Base-by-base conservation (phyloP, 2,797 vertebrate genomes). In the Dicrostonyx torquatus region DNA sequence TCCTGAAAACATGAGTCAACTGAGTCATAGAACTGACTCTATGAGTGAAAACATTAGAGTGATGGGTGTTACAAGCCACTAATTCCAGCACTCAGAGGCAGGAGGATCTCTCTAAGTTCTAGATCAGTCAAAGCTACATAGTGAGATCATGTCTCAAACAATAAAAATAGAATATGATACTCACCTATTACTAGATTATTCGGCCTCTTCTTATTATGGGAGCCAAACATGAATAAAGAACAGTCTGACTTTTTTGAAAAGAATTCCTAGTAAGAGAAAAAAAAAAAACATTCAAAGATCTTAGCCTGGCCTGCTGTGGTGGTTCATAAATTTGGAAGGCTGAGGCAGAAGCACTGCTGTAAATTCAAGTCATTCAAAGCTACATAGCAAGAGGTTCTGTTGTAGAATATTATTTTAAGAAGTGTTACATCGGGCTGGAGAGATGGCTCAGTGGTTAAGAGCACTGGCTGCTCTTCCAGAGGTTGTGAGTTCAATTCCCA, bases 161-260 rank as follows among this genome's bases (percentile, higher is more conserved):
- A 84, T 22, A 83, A 29, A 29, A 11, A 29, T 17, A 43, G 40
- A 79, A 94, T 11, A 80, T 31, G n/a, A 79, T 29, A 87, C 97
- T 98, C 98, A 99, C 99, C 99, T 98, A 99, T 99, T 93, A 99
- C 98, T 43, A 99, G 96, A 96, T 99, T 99, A 97, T 99, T 99
- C 77, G 99, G 99, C 13, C 99, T 97, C 97, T 99, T 99, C 98
- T 99, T 99, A 98, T 99, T 99, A 98, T 99, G 99, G 45, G 99
- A 99, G 18, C 99, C 99, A 88, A 99, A 99, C 92, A 99, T 97
- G 98, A 99, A 99, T 94, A 99, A 98, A 64, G 99, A 99, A 96
- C 99, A 99, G 97, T 99, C 99, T 0, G 99, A 99, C 94, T 99
- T 99, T 98, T 99, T 99, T 34, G 99, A 99, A 98, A 99, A 99